Base-by-base conservation (phyloP, 2,113 vertebrate species). In the Ceyx cyanopectus region DNA sequence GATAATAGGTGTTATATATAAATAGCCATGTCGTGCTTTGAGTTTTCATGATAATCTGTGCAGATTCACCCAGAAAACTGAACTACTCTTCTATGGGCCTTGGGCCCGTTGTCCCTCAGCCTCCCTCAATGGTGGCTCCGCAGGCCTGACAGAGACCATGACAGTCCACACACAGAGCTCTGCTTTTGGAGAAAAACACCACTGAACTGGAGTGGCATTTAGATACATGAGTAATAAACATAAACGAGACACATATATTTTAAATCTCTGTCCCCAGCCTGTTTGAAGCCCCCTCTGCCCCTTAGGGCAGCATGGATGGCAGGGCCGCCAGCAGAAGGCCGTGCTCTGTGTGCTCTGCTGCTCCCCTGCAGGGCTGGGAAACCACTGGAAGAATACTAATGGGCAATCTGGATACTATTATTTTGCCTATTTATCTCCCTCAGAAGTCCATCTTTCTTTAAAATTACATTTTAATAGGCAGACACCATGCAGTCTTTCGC, bases 301-400 rank as follows among this genome's bases (percentile, higher is more conserved):
- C 29, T 37, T 48, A n/a, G 23, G 23, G 7, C 60, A 65, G 14
- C 60, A 57, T 3, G 29, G 56, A 26, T 0, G 0, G 32, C 43
- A 45, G 61, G 45, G 22, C 40, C 43, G 1, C 16, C 41, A 32
- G 57, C 3, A 1, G 8, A 50, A 23, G 74, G 22, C 5, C 0
- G 6, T 19, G 67, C 23, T 65, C 53, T 50, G 9, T 17, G n/a
- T 1, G 1, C 50, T 30, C 43, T 65, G 29, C 32, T 45, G 50
- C 30, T 86, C 45, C 26, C 23, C 17, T 45, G 37, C 22, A 26
- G 26, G 30, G 51, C 50, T 60, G 19, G 9, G 14, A 30, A 89
- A 50, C n/a, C 15, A 26, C 9, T 40, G 13, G 27, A 46, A 32
- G 10, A 70, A 9, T 13, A 34, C 17, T 40, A 27, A 41, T 0